Evolutionary conservation across 2,797 vertebrate species (phyloP).

Genomic region (Eulemur coronatus): DNA sequence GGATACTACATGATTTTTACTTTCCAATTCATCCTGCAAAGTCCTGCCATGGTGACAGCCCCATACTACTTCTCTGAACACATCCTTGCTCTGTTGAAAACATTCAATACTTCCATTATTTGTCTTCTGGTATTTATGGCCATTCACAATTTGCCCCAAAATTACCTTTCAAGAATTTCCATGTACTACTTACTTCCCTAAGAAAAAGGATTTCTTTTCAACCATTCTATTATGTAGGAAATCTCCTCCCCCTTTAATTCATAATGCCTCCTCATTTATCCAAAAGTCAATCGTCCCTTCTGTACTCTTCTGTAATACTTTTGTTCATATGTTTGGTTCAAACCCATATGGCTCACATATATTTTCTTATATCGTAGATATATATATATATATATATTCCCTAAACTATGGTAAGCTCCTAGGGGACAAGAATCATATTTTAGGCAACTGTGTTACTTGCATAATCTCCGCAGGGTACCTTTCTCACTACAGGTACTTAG

Average conservation of each 20-base stretch:
- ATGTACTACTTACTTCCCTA: background rate
- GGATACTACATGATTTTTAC: background rate
- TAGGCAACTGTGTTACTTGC: background rate
- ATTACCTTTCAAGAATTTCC: background rate
- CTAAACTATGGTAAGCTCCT: background rate
- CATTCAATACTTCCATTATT: background rate
- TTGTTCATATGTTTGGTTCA: background rate
- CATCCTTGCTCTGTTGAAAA: background rate
- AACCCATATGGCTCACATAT: background rate
- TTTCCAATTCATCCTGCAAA: background rate
- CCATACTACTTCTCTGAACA: background rate
- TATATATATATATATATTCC: background rate
- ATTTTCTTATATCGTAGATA: background rate
- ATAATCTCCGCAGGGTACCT: background rate
- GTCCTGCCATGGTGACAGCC: background rate
- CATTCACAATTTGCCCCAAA: background rate
- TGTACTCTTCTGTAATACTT: background rate
- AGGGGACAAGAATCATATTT: background rate
- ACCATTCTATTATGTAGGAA: background rate
- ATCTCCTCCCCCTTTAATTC: background rate
- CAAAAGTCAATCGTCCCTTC: background rate
- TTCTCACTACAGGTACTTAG: background rate
- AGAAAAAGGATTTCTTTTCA: background rate
- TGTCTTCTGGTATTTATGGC: background rate
- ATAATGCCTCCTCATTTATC: background rate